Evolutionary conservation across 2,113 vertebrate species (phyloP).

Genomic region (Numenius arquata): DNA sequence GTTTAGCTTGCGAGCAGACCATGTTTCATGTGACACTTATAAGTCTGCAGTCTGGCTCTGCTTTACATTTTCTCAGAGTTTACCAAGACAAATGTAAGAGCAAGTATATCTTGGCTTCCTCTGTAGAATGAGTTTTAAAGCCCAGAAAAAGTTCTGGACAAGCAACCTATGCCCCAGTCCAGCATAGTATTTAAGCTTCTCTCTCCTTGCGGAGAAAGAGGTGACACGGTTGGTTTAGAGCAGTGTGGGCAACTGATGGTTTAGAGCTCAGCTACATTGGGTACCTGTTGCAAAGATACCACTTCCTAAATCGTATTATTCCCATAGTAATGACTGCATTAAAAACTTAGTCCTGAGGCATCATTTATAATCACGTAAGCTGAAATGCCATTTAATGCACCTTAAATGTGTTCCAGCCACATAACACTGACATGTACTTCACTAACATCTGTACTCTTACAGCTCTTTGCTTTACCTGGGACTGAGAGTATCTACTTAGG

Average conservation of each 20-base stretch:
- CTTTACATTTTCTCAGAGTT: background rate
- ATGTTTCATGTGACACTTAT: background rate
- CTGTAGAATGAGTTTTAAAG: background rate
- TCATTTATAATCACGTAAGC: background rate
- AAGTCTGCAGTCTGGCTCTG: background rate
- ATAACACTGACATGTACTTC: accelerated
- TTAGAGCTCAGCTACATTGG: background rate
- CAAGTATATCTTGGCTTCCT: background rate
- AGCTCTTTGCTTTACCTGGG: background rate
- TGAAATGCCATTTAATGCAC: background rate
- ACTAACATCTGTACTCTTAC: background rate
- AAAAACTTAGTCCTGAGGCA: background rate
- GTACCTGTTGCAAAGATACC: background rate
- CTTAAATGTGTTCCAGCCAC: background rate
- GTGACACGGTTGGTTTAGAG: background rate
- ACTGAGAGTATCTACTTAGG: background rate
- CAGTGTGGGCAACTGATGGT: no score
- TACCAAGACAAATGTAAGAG: background rate
- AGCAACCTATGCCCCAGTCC: background rate
- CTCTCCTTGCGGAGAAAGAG: background rate
- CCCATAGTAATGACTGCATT: background rate
- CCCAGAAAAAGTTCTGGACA: background rate
- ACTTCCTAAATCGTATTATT: background rate
- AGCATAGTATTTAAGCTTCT: background rate
- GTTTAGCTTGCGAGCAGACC: background rate